phyloP scores from a whole-genome alignment of 2,113 vertebrate species.

The Chionomys nivalis region DNA sequence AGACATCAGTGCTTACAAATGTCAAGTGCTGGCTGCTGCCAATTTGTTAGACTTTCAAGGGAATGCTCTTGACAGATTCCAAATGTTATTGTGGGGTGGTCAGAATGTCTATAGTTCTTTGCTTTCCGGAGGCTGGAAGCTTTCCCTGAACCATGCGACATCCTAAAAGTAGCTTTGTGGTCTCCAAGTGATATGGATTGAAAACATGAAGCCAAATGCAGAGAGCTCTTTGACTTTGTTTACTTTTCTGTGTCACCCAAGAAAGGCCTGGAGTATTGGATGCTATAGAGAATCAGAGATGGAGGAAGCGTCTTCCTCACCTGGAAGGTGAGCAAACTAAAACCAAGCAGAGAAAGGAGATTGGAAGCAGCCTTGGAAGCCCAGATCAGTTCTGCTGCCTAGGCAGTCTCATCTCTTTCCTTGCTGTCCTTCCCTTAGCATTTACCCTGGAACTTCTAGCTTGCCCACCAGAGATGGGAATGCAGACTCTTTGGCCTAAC shows the following conservation, averaged over 20 bases:
- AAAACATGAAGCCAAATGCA: constrained; percentile 1
- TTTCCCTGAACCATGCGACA: constrained; percentile 7
- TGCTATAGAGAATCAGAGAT: constrained; percentile 39
- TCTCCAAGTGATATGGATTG: constrained; percentile 44
- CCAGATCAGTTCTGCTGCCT: not conserved
- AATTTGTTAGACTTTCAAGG: constrained; percentile 62
- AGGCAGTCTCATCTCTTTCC: not conserved
- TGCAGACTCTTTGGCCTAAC: not conserved
- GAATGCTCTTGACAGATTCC: constrained; percentile 38
- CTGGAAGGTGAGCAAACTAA: constrained; percentile 7
- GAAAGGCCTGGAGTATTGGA: constrained; percentile 5
- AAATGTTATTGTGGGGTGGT: constrained; percentile 6
- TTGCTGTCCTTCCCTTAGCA: not conserved
- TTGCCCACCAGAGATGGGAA: not conserved
- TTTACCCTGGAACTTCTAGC: constrained; percentile 15
- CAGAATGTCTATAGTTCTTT: constrained; percentile 22
- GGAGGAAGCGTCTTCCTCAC: not conserved
- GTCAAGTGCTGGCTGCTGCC: constrained; percentile 14
- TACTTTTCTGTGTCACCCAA: constrained; percentile 44
- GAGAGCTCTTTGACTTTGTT: constrained; percentile 59
- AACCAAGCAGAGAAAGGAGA: not conserved
- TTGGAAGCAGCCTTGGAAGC: not conserved
- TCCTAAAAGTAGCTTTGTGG: constrained; percentile 53
- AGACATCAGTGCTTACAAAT: not conserved
- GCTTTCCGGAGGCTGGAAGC: constrained; percentile 51